Evolutionary conservation across 1,140 invertebrate species (phyloP).

Genomic region (Hylaeus volcanicus): DNA sequence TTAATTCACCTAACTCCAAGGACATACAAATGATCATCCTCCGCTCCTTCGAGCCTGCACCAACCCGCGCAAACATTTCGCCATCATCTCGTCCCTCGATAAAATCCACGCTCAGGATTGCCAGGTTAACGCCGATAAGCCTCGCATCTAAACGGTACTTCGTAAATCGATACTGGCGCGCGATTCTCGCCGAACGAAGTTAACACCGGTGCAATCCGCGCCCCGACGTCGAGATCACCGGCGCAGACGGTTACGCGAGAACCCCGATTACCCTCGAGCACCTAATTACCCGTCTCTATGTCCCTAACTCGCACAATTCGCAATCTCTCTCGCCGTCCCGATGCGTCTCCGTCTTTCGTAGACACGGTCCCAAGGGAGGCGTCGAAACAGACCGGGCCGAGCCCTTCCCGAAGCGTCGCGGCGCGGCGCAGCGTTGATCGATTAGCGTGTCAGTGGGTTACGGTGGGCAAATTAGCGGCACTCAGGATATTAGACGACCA

Average conservation of each 20-base stretch:
- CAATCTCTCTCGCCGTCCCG: conserved; percentile 36
- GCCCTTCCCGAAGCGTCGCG: background rate
- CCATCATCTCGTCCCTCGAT: too few relatives aligned
- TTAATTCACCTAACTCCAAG: too few relatives aligned
- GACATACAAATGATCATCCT: too few relatives aligned
- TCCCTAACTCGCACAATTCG: conserved; percentile 39
- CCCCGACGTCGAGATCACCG: conserved; percentile 26
- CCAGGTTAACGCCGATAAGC: background rate
- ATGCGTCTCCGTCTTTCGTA: conserved; percentile 8
- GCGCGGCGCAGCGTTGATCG: conserved; percentile 67
- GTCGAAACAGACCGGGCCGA: conserved; percentile 12
- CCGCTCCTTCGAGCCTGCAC: too few relatives aligned
- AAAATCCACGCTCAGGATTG: too few relatives aligned
- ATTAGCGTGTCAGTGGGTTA: conserved; percentile 72
- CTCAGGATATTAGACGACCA: conserved; percentile 75
- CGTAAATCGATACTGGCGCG: background rate
- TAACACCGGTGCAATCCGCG: conserved; percentile 37
- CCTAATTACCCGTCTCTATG: conserved; percentile 66
- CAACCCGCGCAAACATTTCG: too few relatives aligned
- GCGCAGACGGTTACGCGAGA: conserved; percentile 39
- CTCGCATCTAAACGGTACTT: too few relatives aligned
- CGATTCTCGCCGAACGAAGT: conserved; percentile 19
- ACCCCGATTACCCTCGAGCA: conserved; percentile 66
- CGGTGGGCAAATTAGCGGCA: conserved; percentile 75
- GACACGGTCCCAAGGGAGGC: conserved; percentile 14